phyloP scores from a whole-genome alignment of 2,113 vertebrate species.

The Hydrolagus affinis region DNA sequence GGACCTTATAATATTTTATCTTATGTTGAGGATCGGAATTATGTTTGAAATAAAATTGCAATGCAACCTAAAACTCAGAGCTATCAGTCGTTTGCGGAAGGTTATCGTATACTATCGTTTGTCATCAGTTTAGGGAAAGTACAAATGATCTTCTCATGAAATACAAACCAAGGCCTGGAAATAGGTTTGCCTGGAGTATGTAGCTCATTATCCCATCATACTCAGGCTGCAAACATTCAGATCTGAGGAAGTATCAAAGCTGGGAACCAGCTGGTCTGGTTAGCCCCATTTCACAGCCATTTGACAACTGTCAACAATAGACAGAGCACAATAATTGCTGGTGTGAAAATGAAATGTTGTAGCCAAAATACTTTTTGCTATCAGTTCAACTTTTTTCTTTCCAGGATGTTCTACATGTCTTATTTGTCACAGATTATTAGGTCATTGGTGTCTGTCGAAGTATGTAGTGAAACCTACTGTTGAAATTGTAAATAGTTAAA shows the following conservation, averaged over 20 bases:
- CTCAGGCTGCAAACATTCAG: not conserved
- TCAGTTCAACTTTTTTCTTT: not conserved
- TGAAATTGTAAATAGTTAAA: slow-evolving; percentile 27
- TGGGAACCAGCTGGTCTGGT: not conserved
- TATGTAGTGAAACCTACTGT: slow-evolving; percentile 18
- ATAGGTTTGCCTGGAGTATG: not conserved
- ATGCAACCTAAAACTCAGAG: not conserved
- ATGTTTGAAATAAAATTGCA: not conserved
- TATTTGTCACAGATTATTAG: not conserved
- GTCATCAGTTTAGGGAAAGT: not conserved
- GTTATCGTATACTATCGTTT: not conserved
- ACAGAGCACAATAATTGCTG: not conserved
- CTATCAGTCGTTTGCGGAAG: not conserved
- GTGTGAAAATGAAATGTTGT: too few species aligned
- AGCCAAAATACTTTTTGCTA: not conserved
- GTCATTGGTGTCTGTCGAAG: slow-evolving; percentile 4
- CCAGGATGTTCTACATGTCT: not conserved
- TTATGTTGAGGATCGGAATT: not conserved
- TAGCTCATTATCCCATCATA: not conserved
- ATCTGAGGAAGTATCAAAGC: not conserved
- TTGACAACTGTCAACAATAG: not conserved
- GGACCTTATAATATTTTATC: not conserved
- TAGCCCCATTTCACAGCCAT: not conserved
- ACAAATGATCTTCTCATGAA: not conserved
- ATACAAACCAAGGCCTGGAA: not conserved